Evolutionary conservation across 2,888 invertebrate genomes (phyloP).

Genomic region (Reticulitermes lucifugus): DNA sequence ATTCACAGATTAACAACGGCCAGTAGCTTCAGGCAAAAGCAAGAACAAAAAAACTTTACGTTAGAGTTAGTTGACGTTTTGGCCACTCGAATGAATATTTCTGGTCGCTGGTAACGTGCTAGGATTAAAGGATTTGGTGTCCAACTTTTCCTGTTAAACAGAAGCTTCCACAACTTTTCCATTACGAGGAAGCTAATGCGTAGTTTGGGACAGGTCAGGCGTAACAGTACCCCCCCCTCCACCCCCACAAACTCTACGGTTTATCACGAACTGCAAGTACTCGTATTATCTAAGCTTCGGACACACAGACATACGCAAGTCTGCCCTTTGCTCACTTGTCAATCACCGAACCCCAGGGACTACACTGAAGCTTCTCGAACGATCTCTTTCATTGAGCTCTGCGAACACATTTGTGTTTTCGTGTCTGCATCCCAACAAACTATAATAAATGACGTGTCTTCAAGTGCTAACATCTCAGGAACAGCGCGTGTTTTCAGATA

Average conservation of each 20-base stretch:
- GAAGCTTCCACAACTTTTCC: slow-evolving; percentile 37
- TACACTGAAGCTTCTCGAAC: no score
- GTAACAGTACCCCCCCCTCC: neutral
- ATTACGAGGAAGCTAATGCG: slow-evolving; percentile 19
- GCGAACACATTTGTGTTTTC: no score
- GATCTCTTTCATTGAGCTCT: no score
- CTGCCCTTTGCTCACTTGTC: neutral
- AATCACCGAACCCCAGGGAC: neutral
- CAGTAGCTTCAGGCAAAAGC: no score
- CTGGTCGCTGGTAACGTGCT: neutral
- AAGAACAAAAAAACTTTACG: neutral
- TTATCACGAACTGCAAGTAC: neutral
- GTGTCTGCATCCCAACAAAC: no score
- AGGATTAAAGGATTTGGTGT: slow-evolving; percentile 35
- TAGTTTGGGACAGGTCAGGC: slow-evolving; percentile 37
- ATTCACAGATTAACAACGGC: neutral
- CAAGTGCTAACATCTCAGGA: no score
- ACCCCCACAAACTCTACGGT: neutral
- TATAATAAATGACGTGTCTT: no score
- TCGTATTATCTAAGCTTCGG: neutral
- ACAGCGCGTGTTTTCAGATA: no score
- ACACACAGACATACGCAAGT: neutral
- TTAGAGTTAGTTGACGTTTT: neutral
- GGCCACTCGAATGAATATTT: slow-evolving; percentile 2
- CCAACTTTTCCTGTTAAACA: slow-evolving; percentile 32